phyloP scores from a whole-genome alignment of 2,797 vertebrate genomes.

The Menidia menidia region DNA sequence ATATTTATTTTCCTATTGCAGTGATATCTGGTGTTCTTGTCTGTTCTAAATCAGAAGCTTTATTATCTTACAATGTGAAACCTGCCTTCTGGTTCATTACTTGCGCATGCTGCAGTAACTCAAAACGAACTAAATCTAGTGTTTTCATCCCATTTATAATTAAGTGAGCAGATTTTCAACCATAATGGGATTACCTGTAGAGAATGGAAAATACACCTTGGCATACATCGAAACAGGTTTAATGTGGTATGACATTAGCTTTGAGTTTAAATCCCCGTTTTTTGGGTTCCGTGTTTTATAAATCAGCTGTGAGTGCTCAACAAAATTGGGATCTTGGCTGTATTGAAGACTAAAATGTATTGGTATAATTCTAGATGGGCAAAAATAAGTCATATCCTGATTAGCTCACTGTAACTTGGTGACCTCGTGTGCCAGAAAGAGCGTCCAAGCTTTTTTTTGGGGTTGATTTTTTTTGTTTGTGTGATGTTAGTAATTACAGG shows the following conservation, averaged over 20 bases:
- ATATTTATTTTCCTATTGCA: slow-evolving; percentile 7
- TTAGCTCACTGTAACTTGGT: not conserved
- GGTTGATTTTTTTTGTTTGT: no score
- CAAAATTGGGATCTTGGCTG: slow-evolving; percentile 6
- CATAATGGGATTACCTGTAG: not conserved
- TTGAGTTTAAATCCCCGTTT: not conserved
- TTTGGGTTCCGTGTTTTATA: slow-evolving; percentile 11
- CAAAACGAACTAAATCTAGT: slow-evolving; percentile 10
- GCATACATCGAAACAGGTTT: slow-evolving; percentile 8
- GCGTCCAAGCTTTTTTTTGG: not conserved
- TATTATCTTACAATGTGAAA: slow-evolving; percentile 9
- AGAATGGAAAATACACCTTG: slow-evolving; percentile 1
- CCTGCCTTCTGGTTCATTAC: slow-evolving; percentile 3
- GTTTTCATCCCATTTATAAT: slow-evolving; percentile 6
- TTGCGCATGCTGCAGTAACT: not conserved
- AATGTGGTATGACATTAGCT: slow-evolving; percentile 23
- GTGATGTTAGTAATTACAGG: not conserved
- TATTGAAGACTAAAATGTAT: not conserved
- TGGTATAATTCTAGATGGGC: not conserved
- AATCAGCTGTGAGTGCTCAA: slow-evolving; percentile 1
- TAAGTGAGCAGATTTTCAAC: slow-evolving; percentile 13
- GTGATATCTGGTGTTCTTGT: slow-evolving; percentile 12
- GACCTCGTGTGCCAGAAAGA: not conserved
- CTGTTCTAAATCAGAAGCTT: slow-evolving; percentile 36
- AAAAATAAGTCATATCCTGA: not conserved